A percentile compares a stretch with the other conserved stretches of the same genome.
phyloP scores from a whole-genome alignment of 2,888 invertebrate species.

The Drosophila paracracens region DNA sequence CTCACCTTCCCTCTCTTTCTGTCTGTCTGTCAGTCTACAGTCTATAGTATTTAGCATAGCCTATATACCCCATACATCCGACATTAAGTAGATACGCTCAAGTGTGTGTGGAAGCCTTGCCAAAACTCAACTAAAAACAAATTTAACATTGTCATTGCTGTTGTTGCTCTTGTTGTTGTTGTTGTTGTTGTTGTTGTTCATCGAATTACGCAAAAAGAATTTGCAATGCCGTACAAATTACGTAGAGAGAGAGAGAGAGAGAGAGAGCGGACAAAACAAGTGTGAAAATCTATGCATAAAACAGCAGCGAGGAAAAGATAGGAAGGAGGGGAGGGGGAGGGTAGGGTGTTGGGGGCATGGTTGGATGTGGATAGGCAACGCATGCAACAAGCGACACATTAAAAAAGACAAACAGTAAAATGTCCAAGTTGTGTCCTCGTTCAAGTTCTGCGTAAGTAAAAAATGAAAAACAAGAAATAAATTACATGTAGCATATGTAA shows the following conservation, averaged over 20 bases:
- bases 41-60: neutral
- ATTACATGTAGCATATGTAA: neutral
- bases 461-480: slow-evolving; percentile 17
- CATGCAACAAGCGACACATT: slow-evolving; percentile 38
- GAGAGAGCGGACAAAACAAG: neutral
- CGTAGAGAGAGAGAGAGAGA: neutral
- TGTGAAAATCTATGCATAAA: neutral
- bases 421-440: slow-evolving; percentile 62
- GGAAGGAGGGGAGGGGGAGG: neutral
- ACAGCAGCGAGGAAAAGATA: neutral
- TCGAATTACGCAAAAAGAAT: slow-evolving; percentile 66
- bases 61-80: slow-evolving; percentile 31
- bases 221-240: slow-evolving; percentile 20
- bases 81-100: neutral
- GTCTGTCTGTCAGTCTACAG: neutral
- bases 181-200: slow-evolving; percentile 34
- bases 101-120: slow-evolving; percentile 40
- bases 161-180: slow-evolving; percentile 17
- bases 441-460: slow-evolving; percentile 35
- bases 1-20: neutral
- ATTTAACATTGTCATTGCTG: slow-evolving; percentile 49
- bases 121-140: slow-evolving; percentile 50
- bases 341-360: neutral
- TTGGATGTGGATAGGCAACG: slow-evolving; percentile 4
- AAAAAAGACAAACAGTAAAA: slow-evolving; percentile 32